Conservation (phyloP, 2,113 vertebrate genomes). For the Coptodon rendalli region DNA sequence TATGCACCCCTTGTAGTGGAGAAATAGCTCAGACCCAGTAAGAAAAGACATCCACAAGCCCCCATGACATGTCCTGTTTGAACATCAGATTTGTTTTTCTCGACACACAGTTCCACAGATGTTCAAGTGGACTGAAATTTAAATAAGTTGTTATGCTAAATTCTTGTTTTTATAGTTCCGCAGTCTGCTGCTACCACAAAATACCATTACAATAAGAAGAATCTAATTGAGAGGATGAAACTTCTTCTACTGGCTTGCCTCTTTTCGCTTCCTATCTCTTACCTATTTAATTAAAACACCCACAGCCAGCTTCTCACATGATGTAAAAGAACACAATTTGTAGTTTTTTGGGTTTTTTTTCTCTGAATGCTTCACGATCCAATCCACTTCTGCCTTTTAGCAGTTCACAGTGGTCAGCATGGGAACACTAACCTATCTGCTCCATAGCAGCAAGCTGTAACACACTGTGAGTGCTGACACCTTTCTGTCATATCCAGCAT, state of each 20-base stretch:
- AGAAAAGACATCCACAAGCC: background rate
- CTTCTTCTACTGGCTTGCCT: background rate
- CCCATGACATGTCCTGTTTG: background rate
- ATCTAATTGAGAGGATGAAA: background rate
- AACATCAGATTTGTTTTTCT: background rate
- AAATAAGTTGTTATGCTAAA: background rate
- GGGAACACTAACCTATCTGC: background rate
- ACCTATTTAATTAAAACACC: background rate
- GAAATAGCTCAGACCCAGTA: background rate
- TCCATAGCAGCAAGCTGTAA: background rate
- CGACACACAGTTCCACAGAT: background rate
- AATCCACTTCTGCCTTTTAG: background rate
- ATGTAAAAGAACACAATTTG: background rate
- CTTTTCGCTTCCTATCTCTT: background rate
- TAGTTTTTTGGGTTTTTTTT: fast-evolving
- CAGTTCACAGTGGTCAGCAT: background rate
- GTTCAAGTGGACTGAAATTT: background rate
- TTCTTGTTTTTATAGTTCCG: fast-evolving
- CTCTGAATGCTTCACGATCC: background rate
- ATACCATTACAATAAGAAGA: background rate
- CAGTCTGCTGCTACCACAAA: background rate
- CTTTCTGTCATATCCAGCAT: background rate
- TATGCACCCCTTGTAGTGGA: background rate
- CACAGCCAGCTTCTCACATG: background rate
- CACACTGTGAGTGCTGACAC: background rate